Percentiles rank a stretch among this genome's conserved stretches.
Conservation (phyloP, 2,113 vertebrate species). For the Percina caprodes region DNA sequence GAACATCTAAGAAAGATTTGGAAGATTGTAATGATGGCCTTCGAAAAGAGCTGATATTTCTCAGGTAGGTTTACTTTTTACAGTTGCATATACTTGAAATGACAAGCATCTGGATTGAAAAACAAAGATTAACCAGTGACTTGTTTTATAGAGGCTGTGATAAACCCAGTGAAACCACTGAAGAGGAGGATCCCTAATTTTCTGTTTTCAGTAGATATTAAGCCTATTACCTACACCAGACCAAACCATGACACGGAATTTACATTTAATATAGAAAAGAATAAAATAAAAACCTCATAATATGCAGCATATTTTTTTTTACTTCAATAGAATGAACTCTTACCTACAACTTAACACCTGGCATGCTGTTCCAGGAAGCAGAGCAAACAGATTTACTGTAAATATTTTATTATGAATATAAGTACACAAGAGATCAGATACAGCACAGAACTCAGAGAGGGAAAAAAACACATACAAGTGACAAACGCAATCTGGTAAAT, state of each 20-base stretch:
- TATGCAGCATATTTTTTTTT: not conserved
- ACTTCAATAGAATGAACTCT: not conserved
- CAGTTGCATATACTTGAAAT: not conserved
- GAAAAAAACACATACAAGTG: slow-evolving; percentile 31
- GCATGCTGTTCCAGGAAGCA: slow-evolving; percentile 9
- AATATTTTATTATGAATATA: slow-evolving; percentile 81
- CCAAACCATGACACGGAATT: not conserved
- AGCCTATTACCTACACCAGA: slow-evolving; percentile 8
- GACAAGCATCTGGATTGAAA: not conserved
- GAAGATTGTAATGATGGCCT: slow-evolving; percentile 85
- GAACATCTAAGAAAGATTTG: slow-evolving; percentile 85
- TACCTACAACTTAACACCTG: not conserved
- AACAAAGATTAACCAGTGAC: not conserved
- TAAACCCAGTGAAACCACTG: slow-evolving; percentile 34
- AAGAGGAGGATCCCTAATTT: slow-evolving; percentile 35
- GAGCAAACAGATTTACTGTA: slow-evolving; percentile 56
- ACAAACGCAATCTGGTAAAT: slow-evolving; percentile 53
- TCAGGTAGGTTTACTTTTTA: slow-evolving; percentile 81
- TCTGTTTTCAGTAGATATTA: slow-evolving; percentile 1
- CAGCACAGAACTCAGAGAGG: slow-evolving; percentile 42
- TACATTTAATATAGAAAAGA: not conserved
- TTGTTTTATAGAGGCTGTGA: slow-evolving; percentile 62
- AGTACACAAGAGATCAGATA: slow-evolving; percentile 68
- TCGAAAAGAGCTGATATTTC: slow-evolving; percentile 84
- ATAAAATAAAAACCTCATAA: not conserved